These are phyloP conservation scores for Gonioctena quinquepunctata DNA, from an alignment of 1,140 invertebrate genomes.

Conservation along the genomic window DNA sequence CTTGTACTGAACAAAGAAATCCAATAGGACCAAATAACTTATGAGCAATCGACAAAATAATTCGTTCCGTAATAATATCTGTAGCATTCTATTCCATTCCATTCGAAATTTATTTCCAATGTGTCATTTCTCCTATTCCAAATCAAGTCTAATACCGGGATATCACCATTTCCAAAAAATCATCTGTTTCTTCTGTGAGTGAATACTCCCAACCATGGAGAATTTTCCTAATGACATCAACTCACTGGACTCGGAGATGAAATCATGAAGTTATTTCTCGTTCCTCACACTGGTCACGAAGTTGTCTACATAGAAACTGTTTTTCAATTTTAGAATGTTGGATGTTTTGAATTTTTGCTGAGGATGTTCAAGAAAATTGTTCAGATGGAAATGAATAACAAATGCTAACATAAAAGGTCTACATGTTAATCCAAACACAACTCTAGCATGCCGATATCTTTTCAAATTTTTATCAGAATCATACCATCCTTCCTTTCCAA, in stretches of 20 bases:
- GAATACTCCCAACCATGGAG: slow-evolving; percentile 38
- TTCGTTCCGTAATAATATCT: slow-evolving; percentile 24
- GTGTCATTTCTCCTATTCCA: background rate
- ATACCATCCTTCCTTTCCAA: slow-evolving; percentile 50
- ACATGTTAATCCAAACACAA: slow-evolving; percentile 41
- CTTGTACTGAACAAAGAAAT: too few species aligned
- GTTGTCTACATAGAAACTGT: slow-evolving; percentile 45
- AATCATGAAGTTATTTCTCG: slow-evolving; percentile 22
- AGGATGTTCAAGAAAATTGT: background rate
- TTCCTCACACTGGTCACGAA: slow-evolving; percentile 32
- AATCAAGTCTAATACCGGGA: slow-evolving; percentile 1
- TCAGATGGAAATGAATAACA: slow-evolving; percentile 19
- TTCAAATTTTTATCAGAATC: slow-evolving; percentile 14
- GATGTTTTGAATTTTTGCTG: background rate
- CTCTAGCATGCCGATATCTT: slow-evolving; percentile 44
- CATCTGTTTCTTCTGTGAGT: background rate
- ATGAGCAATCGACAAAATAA: too few species aligned
- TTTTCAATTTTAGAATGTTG: slow-evolving; percentile 6
- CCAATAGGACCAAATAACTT: too few species aligned
- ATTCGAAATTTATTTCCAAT: background rate
- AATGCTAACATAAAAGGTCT: slow-evolving; percentile 35
- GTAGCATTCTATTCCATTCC: slow-evolving; percentile 21
- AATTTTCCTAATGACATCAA: slow-evolving; percentile 36
- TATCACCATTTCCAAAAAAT: too few species aligned
- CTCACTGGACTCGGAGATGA: too few species aligned